These are phyloP conservation scores for Lichenostomus cassidix DNA, from an alignment of 2,113 vertebrate species.

Conservation along the genomic window DNA sequence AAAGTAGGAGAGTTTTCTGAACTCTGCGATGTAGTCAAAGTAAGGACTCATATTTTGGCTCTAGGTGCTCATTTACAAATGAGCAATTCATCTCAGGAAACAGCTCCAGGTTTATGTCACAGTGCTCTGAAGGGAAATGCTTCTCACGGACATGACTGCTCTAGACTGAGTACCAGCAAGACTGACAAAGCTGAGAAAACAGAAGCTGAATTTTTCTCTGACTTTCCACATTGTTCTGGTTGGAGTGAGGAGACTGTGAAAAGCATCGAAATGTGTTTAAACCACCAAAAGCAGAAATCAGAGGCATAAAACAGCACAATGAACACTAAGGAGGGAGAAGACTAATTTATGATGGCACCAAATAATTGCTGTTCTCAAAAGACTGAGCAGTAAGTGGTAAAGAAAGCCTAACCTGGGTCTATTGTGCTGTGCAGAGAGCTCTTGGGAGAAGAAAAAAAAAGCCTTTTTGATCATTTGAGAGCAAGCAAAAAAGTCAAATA, in stretches of 20 bases:
- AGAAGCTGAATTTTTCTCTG: background rate
- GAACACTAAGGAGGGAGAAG: background rate
- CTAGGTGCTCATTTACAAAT: constrained; percentile 56
- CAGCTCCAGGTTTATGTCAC: constrained; percentile 36
- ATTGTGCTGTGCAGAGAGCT: background rate
- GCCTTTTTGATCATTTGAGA: background rate
- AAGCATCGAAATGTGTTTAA: background rate
- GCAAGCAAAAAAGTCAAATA: background rate
- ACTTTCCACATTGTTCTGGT: background rate
- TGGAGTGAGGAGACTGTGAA: background rate
- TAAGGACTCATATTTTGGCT: constrained; percentile 46
- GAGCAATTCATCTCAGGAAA: constrained; percentile 53
- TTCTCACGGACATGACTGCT: background rate
- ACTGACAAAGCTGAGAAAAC: background rate
- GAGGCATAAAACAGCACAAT: background rate
- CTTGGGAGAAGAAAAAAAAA: background rate
- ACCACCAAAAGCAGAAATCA: background rate
- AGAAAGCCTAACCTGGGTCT: background rate
- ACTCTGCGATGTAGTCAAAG: background rate
- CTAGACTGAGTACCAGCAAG: background rate
- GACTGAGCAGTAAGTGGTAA: background rate
- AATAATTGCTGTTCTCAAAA: background rate
- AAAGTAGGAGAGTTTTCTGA: background rate
- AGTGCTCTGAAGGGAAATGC: background rate
- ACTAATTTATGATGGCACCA: background rate